Evolutionary conservation across 23 tunicate species (phyloP).

Genomic region (Corella eumyota): DNA sequence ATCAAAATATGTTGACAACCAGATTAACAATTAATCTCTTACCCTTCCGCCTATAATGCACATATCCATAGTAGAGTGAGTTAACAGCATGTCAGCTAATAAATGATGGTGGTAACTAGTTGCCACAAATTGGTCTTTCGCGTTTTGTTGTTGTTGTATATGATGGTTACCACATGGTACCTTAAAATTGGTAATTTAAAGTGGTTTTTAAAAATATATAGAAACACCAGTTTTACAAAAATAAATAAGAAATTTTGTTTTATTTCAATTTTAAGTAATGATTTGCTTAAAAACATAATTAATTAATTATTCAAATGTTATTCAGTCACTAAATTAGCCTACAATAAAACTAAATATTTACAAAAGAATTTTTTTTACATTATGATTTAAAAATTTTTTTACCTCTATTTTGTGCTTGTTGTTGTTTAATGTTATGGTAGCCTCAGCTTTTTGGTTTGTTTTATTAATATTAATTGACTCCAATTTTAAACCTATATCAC

Average conservation of each 20-base stretch:
- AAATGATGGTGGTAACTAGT: slow-evolving; percentile 62
- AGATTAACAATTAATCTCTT: neutral
- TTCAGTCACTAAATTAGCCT: neutral
- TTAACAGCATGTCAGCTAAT: slow-evolving; percentile 57
- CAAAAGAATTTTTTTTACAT: neutral
- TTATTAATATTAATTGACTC: slow-evolving; percentile 1
- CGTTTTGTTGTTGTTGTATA: neutral
- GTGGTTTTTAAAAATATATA: neutral
- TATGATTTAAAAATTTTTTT: neutral
- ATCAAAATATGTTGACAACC: neutral
- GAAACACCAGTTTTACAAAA: neutral
- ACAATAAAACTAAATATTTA: neutral
- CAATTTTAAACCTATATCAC: too few species aligned
- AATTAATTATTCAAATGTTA: neutral
- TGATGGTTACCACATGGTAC: slow-evolving; percentile 44
- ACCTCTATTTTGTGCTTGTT: slow-evolving; percentile 13
- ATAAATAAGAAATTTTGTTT: neutral
- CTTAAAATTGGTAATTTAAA: slow-evolving; percentile 2
- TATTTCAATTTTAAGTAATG: neutral
- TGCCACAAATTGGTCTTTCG: slow-evolving; percentile 38
- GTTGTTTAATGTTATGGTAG: slow-evolving; percentile 6
- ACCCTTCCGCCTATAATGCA: slow-evolving; percentile 91
- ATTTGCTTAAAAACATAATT: neutral
- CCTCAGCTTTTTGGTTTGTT: slow-evolving; percentile 6
- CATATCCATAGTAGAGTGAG: slow-evolving; percentile 71